Conservation (phyloP, 1,140 invertebrate species). For the Stegodyphus dumicola region DNA sequence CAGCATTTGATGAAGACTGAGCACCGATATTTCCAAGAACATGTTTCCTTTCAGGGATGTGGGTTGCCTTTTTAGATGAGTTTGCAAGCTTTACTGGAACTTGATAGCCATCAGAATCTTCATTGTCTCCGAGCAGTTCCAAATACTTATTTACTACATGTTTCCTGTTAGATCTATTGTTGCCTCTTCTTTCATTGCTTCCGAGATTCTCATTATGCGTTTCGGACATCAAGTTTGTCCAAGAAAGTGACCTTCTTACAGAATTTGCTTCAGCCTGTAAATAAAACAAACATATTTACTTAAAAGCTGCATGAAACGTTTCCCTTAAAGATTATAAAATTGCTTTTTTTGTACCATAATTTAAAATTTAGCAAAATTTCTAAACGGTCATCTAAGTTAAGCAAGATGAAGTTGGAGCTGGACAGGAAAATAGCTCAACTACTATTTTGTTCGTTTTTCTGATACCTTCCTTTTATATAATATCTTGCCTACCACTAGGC, state of each 20-base stretch:
- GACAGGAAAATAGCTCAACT: too few species aligned
- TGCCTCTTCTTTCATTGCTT: background rate
- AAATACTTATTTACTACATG: constrained; percentile 35
- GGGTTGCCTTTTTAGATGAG: background rate
- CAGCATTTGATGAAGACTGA: background rate
- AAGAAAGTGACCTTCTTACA: constrained; percentile 33
- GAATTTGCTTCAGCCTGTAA: constrained; percentile 33
- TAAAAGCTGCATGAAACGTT: too few species aligned
- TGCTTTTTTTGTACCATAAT: too few species aligned
- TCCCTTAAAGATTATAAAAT: too few species aligned
- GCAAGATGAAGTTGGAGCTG: too few species aligned
- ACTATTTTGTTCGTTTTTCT: too few species aligned
- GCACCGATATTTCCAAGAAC: background rate
- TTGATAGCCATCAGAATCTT: constrained; percentile 54
- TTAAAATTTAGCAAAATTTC: too few species aligned
- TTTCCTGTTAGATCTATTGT: background rate
- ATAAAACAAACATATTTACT: background rate
- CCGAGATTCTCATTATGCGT: background rate
- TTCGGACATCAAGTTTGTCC: constrained; percentile 3
- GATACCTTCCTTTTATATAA: too few species aligned
- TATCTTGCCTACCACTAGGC: too few species aligned
- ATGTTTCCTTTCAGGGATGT: background rate
- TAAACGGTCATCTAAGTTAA: too few species aligned
- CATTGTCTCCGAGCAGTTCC: constrained; percentile 50
- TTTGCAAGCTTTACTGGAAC: constrained; percentile 13